Evolutionary conservation across 2,113 vertebrate genomes (phyloP), one percentile per base, ranked within the genome.

Genomic region (Myxocyprinus asiaticus): DNA sequence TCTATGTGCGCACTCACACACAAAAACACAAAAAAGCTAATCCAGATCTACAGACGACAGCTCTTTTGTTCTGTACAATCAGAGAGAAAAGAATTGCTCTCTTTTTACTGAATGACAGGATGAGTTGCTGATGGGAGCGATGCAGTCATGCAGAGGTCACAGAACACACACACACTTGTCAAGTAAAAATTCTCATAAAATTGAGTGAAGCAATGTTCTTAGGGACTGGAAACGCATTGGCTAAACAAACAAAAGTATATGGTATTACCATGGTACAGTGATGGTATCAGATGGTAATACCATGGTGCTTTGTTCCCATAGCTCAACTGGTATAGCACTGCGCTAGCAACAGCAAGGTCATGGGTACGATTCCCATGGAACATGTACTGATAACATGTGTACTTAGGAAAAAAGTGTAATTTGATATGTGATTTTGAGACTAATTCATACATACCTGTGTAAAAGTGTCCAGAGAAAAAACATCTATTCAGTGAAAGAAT

Each of bases 61-160:
- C 33, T 65, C 74, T 76, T 76, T 76, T 76, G 74, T 76, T 76
- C 74, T 64, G 74, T 76, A 76, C 65, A 44, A 76, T 76, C 74
- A 65, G 74, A 76, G 74, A 76, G 48, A 76, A 76, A 42, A 76
- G 22, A 62, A 76, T 55, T 76, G 61, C 62, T 14, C 65, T 62
- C 65, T 48, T 76, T 53, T 53, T 55, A 65, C 59, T 12, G 74
- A 66, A 65, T 5, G 62, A 55, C 50, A 44, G 74, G 74, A 53
- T 53, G 59, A 76, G 62, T 50, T 22, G 48, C 12, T 76, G 62
- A 76, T 33, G 22, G 22, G 22, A 76, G 62, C 74, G 33, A 76
- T 44, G 74, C 61, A 76, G 74, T 76, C 74, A 76, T 55, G 48
- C 62, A 42, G 62, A 76, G 74, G 47, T 76, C 74, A 76, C 48